Evolutionary conservation across 1,140 invertebrate species (phyloP).

Genomic region (Mycetomoellerius zeteki): DNA sequence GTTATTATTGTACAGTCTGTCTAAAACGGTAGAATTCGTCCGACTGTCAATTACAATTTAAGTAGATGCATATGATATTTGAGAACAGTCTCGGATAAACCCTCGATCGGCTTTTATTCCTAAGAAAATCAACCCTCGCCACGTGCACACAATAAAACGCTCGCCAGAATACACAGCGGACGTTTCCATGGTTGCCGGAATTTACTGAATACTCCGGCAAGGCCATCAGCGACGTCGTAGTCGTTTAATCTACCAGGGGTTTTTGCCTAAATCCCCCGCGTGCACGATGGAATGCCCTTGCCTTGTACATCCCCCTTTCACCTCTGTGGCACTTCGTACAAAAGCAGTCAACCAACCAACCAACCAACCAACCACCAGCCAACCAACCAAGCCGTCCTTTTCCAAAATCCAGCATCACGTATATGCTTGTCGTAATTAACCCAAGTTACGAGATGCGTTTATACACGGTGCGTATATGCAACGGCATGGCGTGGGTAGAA

Average conservation of each 20-base stretch:
- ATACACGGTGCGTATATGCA: constrained; percentile 35
- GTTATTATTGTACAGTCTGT: not conserved
- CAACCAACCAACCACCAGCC: constrained; percentile 20
- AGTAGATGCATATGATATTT: constrained; percentile 2
- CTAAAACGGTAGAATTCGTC: not conserved
- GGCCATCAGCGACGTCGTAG: constrained; percentile 76
- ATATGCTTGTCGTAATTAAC: constrained; percentile 74
- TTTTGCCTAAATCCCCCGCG: constrained; percentile 56
- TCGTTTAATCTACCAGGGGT: constrained; percentile 76
- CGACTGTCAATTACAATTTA: constrained; percentile 48
- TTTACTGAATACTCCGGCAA: constrained; percentile 74
- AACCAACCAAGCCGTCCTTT: constrained; percentile 21
- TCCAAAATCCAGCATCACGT: constrained; percentile 9
- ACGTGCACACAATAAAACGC: constrained; percentile 40
- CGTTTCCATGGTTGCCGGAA: constrained; percentile 74
- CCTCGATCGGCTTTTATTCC: not conserved
- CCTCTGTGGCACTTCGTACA: constrained; percentile 11
- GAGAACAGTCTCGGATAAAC: constrained; percentile 27
- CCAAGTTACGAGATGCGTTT: constrained; percentile 70
- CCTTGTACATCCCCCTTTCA: constrained; percentile 23
- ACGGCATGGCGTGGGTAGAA: constrained; percentile 1
- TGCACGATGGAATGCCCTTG: constrained; percentile 52
- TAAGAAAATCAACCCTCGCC: constrained; percentile 45
- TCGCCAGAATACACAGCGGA: constrained; percentile 67
- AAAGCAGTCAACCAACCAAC: constrained; percentile 15